Evolutionary conservation across 2,888 invertebrate genomes (phyloP).

Genomic region (Syritta pipiens): DNA sequence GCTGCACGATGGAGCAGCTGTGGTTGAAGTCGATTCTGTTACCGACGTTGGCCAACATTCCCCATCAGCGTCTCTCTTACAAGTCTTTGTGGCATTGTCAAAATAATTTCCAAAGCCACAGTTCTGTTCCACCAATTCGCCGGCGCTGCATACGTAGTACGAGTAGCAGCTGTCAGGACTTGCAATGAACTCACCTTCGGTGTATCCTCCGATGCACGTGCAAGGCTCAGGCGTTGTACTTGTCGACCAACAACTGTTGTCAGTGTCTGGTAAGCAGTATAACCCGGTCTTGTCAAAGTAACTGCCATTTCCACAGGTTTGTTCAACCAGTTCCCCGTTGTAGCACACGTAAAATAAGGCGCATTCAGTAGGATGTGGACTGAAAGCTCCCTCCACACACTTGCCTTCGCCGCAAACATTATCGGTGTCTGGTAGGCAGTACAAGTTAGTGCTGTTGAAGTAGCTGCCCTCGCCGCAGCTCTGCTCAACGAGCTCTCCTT

Average conservation of each 20-base stretch:
- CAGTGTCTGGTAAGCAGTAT: background rate
- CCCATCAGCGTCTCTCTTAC: conserved; percentile 42
- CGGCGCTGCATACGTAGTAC: conserved; percentile 71
- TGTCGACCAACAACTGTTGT: conserved; percentile 27
- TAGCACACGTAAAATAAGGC: conserved; percentile 71
- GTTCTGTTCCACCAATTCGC: conserved; percentile 52
- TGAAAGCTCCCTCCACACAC: too few species aligned
- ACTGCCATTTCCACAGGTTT: conserved; percentile 36
- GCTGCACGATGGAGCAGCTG: background rate
- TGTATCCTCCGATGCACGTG: conserved; percentile 19
- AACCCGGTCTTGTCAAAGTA: background rate
- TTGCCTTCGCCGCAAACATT: too few species aligned
- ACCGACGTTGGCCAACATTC: conserved; percentile 18
- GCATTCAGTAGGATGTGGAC: conserved; percentile 57
- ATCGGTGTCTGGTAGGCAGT: conserved; percentile 31
- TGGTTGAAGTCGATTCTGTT: background rate
- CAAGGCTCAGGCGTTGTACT: background rate
- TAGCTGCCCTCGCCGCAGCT: conserved; percentile 72
- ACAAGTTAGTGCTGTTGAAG: conserved; percentile 63
- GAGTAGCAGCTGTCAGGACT: conserved; percentile 56
- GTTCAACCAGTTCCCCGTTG: conserved; percentile 58
- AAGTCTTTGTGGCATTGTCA: background rate
- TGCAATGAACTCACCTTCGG: conserved; percentile 57
- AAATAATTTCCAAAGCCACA: conserved; percentile 70
- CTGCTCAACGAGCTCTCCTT: conserved; percentile 70